Conservation (phyloP, 2,888 invertebrate species). For the Cephus pulcher region DNA sequence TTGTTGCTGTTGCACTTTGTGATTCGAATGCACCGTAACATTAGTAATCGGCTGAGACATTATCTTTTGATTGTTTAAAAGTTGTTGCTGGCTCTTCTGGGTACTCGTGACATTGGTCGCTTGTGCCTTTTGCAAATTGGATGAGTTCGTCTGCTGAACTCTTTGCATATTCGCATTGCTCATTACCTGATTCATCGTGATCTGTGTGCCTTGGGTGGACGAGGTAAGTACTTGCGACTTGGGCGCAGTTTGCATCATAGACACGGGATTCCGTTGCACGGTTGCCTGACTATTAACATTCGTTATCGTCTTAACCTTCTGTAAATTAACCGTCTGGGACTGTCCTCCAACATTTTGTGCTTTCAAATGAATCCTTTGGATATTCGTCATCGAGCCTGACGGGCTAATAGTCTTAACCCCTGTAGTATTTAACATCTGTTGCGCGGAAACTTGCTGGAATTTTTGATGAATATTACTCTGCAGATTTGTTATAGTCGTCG, state of each 20-base stretch:
- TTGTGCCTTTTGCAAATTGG: slow-evolving; percentile 34
- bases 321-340: slow-evolving; percentile 45
- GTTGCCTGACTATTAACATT: slow-evolving; percentile 33
- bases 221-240: slow-evolving; percentile 44
- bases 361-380: slow-evolving; percentile 53
- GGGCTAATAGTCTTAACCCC: slow-evolving; percentile 40
- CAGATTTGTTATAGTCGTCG: slow-evolving; percentile 29
- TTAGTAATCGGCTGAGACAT: slow-evolving; percentile 23
- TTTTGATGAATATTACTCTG: slow-evolving; percentile 39
- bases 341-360: slow-evolving; percentile 36
- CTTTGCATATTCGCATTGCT: slow-evolving; percentile 47
- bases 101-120: slow-evolving; percentile 19
- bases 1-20: slow-evolving; percentile 41
- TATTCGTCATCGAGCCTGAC: slow-evolving; percentile 38
- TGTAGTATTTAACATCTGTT: slow-evolving; percentile 29
- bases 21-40: slow-evolving; percentile 36
- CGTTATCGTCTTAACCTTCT: slow-evolving; percentile 48
- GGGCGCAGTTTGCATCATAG: slow-evolving; percentile 44
- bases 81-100: slow-evolving; percentile 29
- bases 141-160: slow-evolving; percentile 35
- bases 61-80: slow-evolving; percentile 49
- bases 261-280: slow-evolving; percentile 41
- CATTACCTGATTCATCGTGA: slow-evolving; percentile 43
- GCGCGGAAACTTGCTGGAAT: slow-evolving; percentile 37
- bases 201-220: slow-evolving; percentile 35